phyloP scores from a whole-genome alignment of 2,888 invertebrate genomes.

The Morpho deidamia region DNA sequence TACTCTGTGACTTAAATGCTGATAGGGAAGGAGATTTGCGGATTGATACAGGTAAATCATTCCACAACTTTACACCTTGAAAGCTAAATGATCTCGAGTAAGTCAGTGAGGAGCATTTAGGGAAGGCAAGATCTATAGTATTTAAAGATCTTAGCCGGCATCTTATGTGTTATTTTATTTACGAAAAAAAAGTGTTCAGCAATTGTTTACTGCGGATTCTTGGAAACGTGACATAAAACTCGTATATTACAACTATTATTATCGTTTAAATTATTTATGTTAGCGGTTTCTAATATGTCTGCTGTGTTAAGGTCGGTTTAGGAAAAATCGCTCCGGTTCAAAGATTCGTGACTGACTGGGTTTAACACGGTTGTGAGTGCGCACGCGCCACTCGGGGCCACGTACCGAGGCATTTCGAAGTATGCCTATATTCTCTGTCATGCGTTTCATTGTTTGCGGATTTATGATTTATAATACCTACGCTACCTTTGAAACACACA shows the following conservation, averaged over 20 bases:
- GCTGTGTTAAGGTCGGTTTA: conserved; percentile 47
- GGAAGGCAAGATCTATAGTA: too few relatives aligned
- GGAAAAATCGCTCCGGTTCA: conserved; percentile 54
- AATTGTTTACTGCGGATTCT: conserved; percentile 5
- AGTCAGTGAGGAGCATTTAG: too few relatives aligned
- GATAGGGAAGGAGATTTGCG: too few relatives aligned
- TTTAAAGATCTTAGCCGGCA: too few relatives aligned
- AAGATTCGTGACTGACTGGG: conserved; percentile 69
- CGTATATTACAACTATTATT: not conserved
- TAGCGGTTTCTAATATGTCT: conserved; percentile 28
- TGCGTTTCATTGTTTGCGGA: conserved; percentile 58
- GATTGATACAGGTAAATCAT: too few relatives aligned
- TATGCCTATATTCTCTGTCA: conserved; percentile 55
- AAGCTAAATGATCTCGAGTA: too few relatives aligned
- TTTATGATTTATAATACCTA: conserved; percentile 59
- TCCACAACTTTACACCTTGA: too few relatives aligned
- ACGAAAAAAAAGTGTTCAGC: conserved; percentile 1
- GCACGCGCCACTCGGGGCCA: conserved; percentile 66
- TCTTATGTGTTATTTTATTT: too few relatives aligned
- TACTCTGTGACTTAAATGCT: too few relatives aligned
- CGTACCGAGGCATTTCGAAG: conserved; percentile 53
- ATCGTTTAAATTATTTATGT: conserved; percentile 15
- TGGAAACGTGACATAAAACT: not conserved
- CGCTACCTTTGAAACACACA: conserved; percentile 46
- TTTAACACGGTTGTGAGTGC: conserved; percentile 45